Evolutionary conservation across 2,113 vertebrate genomes (phyloP), one percentile per base, ranked within the genome.

Genomic region (Todiramphus chloris): DNA sequence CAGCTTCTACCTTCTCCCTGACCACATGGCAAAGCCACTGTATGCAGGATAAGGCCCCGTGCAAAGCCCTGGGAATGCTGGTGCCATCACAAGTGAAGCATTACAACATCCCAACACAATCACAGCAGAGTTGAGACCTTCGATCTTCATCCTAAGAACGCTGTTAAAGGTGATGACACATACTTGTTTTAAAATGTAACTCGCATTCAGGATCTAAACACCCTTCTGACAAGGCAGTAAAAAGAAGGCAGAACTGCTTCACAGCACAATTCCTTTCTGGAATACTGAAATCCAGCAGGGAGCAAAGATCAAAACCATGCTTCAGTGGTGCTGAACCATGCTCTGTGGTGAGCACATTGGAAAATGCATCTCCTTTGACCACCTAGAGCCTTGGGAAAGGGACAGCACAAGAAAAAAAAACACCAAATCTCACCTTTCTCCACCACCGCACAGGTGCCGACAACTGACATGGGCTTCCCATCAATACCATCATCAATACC

Each of bases 391-490:
- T 16, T 10, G 31, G 16, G 31, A 83, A 80, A 50, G 41, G 7
- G 17, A 59, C 21, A 92, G 77, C 7, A 5, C 14, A 62, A 67
- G 39, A 12, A 50, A 88, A 68, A 88, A 68, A 83, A 30, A 2
- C 8, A 56, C 24, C 18, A 67, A 80, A 68, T n/a, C 23, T 33
- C 39, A 60, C 6, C 18, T 66, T 76, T 69, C 58, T 90, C 12
- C 6, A 59, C 18, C n/a, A 35, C 14, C 13, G 13, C 13, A 25
- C 37, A 59, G 9, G 12, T 48, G 33, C 16, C 1, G 3, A 31
- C 1, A 3, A 53, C 9, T 8, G 2, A 63, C 19, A 8, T 0
- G 10, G 48, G 21, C 37, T 90, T 75, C 46, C 16, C 17, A 1
- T 44, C 24, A 37, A 37, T 37, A 37, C 37, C 37, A 46, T 79